Base-by-base conservation (phyloP, 2,888 invertebrate genomes). In the Acleris emargana region DNA sequence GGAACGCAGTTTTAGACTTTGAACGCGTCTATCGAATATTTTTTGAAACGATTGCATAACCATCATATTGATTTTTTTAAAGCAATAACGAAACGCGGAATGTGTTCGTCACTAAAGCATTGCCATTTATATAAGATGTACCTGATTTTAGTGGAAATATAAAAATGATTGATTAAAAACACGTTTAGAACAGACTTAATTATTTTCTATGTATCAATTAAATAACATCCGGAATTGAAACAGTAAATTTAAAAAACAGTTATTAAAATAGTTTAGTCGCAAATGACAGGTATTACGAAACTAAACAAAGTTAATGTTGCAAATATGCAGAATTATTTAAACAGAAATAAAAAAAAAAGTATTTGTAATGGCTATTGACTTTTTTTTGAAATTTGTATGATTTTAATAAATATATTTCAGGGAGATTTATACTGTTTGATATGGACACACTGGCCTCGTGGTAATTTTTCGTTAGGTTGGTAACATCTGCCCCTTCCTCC, bases 401-500 rank as follows among this genome's bases (percentile, higher is more conserved):
- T 28, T 25, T 16, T 6, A 28, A 17, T 17, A n/a, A 43, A 43
- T 22, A 32, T 50, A 0, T 6, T 62, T 3, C 61, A 50, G 71
- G 80, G 73, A 69, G 72, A 73, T 67, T 69, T 49, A 9, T 9
- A 22, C 9, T 55, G 49, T 55, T 69, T 70, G 63, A n/a, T 20
- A 49, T 72, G 76, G 78, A 71, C 79, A 87, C 86, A 82, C 88
- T 84, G 89, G 81, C 91, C 91, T 91, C 91, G 91, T 91, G 91
- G 90, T 89, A 82, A 75, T 84, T 80, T 82, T 72, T 72, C 74
- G 83, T 78, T 75, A 82, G 66, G 91, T 91, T 92, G 91, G 91
- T 84, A 91, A 82, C 83, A 82, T 78, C 78, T 86, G 86, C 83
- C 89, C 89, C 88, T 91, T 90, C 90, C 88, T 87, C 91, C 88